phyloP scores from a whole-genome alignment of 1,140 invertebrate species.

The Trinorchestia longiramus region DNA sequence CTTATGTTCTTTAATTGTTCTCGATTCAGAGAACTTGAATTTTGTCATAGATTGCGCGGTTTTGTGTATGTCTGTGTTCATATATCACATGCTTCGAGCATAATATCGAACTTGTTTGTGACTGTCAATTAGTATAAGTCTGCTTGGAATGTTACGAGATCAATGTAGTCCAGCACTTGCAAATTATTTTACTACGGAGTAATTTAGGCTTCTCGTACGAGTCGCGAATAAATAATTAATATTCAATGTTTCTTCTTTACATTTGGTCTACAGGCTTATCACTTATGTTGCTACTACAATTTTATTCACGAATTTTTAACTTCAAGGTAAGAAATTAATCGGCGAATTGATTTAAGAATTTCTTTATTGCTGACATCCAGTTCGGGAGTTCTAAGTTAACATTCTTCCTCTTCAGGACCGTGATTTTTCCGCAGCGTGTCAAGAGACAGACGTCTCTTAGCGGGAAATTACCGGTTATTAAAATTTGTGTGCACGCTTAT shows the following conservation, averaged over 20 bases:
- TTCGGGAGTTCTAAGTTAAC: background rate
- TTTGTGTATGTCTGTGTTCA: background rate
- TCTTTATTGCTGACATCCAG: slow-evolving; percentile 42
- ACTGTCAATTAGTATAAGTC: background rate
- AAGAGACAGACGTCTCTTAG: background rate
- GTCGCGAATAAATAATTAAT: background rate
- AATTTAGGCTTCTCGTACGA: background rate
- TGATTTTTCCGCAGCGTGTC: background rate
- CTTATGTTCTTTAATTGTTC: background rate
- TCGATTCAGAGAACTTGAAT: background rate
- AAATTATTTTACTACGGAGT: slow-evolving; percentile 31
- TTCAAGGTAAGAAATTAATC: background rate
- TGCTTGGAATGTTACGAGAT: background rate
- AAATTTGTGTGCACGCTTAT: too few species aligned
- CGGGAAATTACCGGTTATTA: background rate
- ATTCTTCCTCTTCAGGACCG: background rate
- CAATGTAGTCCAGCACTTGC: slow-evolving; percentile 4
- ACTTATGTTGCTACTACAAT: too few species aligned
- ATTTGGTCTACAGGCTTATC: background rate
- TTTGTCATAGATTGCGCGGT: background rate
- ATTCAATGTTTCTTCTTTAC: background rate
- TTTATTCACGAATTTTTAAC: too few species aligned
- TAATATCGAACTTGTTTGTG: background rate
- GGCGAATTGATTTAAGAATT: background rate
- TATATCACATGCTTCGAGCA: background rate